A percentile compares a stretch with the other conserved stretches of the same genome.
Conservation (phyloP, 2,888 invertebrate genomes). For the Ochropleura leucogaster region DNA sequence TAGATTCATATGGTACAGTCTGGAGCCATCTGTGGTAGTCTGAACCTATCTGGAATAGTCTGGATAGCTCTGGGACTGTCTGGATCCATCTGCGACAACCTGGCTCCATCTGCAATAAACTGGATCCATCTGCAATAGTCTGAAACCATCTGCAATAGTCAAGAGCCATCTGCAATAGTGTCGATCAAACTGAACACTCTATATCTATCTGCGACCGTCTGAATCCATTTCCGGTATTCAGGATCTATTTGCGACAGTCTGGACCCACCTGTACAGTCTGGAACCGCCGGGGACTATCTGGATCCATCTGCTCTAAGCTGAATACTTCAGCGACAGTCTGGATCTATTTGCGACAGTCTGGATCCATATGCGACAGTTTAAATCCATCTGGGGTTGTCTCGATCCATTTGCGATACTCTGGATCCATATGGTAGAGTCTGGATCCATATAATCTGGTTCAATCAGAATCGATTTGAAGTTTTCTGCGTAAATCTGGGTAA, state of each 20-base stretch:
- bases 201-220: not conserved
- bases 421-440: not conserved
- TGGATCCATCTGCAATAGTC: not conserved
- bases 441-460: not conserved
- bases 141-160: not conserved
- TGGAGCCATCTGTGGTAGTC: not conserved
- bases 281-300: not conserved
- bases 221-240: not conserved
- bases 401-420: not conserved
- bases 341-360: not conserved
- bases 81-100: not conserved
- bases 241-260: not conserved
- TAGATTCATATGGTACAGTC: not conserved
- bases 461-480: not conserved
- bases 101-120: not conserved
- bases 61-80: not conserved
- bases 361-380: accelerated
- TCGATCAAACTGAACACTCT: not conserved
- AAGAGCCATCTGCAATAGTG: too few relatives aligned
- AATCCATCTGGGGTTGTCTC: not conserved
- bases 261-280: not conserved
- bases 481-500: not conserved
- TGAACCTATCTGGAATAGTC: not conserved
- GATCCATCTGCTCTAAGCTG: not conserved
- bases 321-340: not conserved